Evolutionary conservation across 1,140 invertebrate genomes (phyloP).

Genomic region (Paraescarpia echinospica): DNA sequence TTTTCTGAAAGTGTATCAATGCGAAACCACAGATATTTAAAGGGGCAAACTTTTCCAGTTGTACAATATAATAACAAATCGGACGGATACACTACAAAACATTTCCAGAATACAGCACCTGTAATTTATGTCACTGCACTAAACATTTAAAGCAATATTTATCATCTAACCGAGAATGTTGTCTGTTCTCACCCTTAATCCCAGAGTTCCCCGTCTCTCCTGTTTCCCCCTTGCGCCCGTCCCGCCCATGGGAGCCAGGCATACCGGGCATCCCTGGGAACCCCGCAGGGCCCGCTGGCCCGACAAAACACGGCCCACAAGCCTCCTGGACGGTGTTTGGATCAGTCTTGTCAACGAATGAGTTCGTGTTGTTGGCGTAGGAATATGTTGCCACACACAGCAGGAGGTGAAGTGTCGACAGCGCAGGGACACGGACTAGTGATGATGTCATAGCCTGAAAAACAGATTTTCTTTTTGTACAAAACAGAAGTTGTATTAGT

Average conservation of each 20-base stretch:
- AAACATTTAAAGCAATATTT: too few relatives aligned
- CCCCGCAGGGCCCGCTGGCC: constrained; percentile 39
- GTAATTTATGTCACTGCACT: too few relatives aligned
- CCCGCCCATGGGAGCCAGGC: constrained; percentile 40
- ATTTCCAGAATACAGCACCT: too few relatives aligned
- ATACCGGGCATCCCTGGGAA: constrained; percentile 43
- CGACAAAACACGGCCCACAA: constrained; percentile 35
- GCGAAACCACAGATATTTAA: too few relatives aligned
- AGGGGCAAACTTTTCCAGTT: too few relatives aligned
- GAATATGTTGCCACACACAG: not conserved
- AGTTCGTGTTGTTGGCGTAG: not conserved
- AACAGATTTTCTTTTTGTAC: not conserved
- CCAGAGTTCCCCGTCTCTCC: constrained; percentile 36
- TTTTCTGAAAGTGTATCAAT: too few relatives aligned
- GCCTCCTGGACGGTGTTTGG: not conserved
- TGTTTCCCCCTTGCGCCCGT: constrained; percentile 40
- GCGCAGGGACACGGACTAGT: not conserved
- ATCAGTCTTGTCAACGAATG: not conserved
- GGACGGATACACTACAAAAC: too few relatives aligned
- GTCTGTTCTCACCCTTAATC: not conserved
- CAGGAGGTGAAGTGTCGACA: not conserved
- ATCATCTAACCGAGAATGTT: too few relatives aligned
- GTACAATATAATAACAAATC: too few relatives aligned
- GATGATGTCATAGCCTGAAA: not conserved
- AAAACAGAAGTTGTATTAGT: not conserved